Conservation (phyloP, 2,888 invertebrate genomes). For the Ormyrus labotus region DNA sequence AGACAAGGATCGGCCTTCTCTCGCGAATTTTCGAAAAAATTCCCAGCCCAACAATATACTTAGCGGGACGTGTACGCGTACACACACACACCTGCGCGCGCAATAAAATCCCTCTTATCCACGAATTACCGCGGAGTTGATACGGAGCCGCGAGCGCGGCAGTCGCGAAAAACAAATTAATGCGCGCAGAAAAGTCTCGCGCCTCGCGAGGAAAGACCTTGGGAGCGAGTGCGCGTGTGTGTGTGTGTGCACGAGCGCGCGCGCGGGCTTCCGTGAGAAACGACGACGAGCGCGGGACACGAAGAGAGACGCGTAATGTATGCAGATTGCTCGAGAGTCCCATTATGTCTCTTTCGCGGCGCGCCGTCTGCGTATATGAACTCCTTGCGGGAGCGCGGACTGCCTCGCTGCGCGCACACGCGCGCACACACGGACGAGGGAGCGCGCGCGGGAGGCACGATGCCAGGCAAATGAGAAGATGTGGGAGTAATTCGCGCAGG, state of each 20-base stretch:
- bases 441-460: not conserved
- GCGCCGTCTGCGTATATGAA: slow-evolving; percentile 23
- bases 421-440: slow-evolving; percentile 5
- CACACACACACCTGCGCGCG: not conserved
- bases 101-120: slow-evolving; percentile 10
- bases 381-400: slow-evolving; percentile 5
- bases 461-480: slow-evolving; percentile 12
- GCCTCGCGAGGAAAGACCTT: slow-evolving; percentile 61
- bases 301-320: slow-evolving; percentile 64
- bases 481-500: slow-evolving; percentile 14
- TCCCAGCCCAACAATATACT: too few species aligned
- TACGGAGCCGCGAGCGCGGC: slow-evolving; percentile 34
- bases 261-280: slow-evolving; percentile 72
- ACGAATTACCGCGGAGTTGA: slow-evolving; percentile 24
- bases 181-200: slow-evolving; percentile 35
- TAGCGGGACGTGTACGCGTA: not conserved
- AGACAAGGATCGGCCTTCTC: too few species aligned
- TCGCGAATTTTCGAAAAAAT: too few species aligned
- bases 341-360: slow-evolving; percentile 69
- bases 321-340: slow-evolving; percentile 72
- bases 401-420: slow-evolving; percentile 23
- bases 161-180: slow-evolving; percentile 54
- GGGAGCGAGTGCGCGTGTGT: slow-evolving; percentile 62
- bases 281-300: slow-evolving; percentile 51
- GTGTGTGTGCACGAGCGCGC: slow-evolving; percentile 32